Evolutionary conservation across 2,797 vertebrate species (phyloP).

Genomic region (Epinephelus coioides): DNA sequence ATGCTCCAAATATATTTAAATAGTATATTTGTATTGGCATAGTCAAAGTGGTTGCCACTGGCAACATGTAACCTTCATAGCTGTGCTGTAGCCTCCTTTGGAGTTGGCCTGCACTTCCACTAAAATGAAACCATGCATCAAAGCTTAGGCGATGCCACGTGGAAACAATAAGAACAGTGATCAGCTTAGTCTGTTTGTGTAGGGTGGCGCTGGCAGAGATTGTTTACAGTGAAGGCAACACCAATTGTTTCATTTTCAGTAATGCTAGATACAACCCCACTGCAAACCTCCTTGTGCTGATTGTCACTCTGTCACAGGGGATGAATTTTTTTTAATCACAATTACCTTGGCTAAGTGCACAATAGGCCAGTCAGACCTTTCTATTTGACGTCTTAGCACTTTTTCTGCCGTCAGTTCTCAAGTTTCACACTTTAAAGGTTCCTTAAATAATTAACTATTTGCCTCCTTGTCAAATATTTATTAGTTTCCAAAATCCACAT

Average conservation of each 20-base stretch:
- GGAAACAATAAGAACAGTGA: neutral
- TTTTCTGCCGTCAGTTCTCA: no score
- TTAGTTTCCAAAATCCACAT: no score
- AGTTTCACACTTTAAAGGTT: no score
- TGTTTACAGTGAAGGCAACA: neutral
- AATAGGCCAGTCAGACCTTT: no score
- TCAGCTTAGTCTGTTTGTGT: neutral
- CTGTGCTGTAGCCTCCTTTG: neutral
- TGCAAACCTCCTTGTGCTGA: neutral
- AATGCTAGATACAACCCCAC: neutral
- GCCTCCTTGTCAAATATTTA: no score
- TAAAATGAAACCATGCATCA: neutral
- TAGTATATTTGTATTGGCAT: neutral
- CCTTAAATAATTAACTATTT: no score
- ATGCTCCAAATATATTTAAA: neutral
- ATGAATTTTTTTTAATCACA: no score
- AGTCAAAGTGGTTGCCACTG: neutral
- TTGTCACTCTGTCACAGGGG: neutral
- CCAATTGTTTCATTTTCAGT: slow-evolving; percentile 1
- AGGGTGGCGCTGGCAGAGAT: no score
- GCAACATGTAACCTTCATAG: neutral
- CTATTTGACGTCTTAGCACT: no score
- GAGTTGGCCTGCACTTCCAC: neutral
- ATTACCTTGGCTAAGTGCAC: no score
- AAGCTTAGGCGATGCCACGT: neutral